These are phyloP conservation scores for Leuciscus waleckii DNA, from an alignment of 2,797 vertebrate genomes.

Conservation along the genomic window DNA sequence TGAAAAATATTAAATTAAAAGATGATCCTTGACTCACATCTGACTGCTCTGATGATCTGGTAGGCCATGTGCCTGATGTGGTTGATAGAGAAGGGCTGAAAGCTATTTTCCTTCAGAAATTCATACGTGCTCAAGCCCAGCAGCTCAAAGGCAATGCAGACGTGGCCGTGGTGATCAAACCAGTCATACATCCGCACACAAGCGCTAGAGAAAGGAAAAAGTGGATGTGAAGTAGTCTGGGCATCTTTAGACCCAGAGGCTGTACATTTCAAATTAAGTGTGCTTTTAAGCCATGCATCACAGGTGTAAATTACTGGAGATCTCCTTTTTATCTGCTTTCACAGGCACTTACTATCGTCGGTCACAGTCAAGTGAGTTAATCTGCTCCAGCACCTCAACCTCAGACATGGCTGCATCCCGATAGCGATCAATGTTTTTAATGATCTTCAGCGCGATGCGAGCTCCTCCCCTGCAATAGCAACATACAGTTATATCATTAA, in stretches of 20 bases:
- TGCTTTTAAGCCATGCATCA: neutral
- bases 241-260: neutral
- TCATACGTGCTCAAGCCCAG: conserved; percentile 93
- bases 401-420: conserved; percentile 89
- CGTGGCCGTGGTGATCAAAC: conserved; percentile 91
- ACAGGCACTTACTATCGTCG: conserved; percentile 85
- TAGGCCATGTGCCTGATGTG: conserved; percentile 93
- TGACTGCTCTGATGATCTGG: conserved; percentile 91
- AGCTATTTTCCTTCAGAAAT: conserved; percentile 88
- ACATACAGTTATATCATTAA: neutral
- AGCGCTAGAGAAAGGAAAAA: conserved; percentile 73
- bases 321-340: conserved; percentile 2
- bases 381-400: conserved; percentile 89
- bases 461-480: conserved; percentile 71
- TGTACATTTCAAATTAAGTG: neutral
- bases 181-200: conserved; percentile 94
- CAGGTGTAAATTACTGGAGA: neutral
- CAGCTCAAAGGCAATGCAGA: conserved; percentile 94
- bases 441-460: conserved; percentile 92
- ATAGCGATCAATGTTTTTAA: conserved; percentile 89
- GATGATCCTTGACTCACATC: conserved; percentile 84
- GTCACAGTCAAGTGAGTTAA: conserved; percentile 87
- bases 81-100: conserved; percentile 88
- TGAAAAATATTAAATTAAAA: neutral
- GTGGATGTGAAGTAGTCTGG: neutral